Conservation (phyloP, 2,113 vertebrate species). For the Zosterops borbonicus region DNA sequence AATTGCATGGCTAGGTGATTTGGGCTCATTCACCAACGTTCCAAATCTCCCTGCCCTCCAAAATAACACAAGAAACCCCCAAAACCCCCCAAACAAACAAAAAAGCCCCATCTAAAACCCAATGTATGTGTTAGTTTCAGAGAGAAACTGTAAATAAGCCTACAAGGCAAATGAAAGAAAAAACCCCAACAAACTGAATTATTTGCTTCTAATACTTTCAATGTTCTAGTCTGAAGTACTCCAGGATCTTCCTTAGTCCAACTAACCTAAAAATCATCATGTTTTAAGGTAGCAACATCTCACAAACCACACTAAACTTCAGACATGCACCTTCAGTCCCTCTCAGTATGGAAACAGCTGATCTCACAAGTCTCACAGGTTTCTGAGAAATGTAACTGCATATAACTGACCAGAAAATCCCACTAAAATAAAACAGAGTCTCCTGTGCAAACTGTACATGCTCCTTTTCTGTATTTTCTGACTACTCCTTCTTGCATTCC, state of each 20-base stretch:
- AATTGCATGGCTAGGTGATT: not conserved
- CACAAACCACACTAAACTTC: not conserved
- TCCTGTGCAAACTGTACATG: not conserved
- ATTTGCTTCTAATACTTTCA: not conserved
- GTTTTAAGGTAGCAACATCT: not conserved
- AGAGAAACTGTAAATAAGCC: not conserved
- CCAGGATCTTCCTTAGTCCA: not conserved
- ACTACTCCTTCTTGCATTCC: not conserved
- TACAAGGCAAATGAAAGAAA: not conserved
- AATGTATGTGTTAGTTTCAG: not conserved
- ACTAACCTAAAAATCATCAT: not conserved
- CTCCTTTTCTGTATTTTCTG: not conserved
- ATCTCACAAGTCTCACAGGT: not conserved
- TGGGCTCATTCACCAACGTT: not conserved
- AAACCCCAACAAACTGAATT: not conserved
- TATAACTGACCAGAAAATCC: not conserved
- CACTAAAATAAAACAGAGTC: not conserved
- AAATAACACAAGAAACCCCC: not conserved
- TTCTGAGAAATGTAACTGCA: not conserved
- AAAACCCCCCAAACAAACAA: not conserved
- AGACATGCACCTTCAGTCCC: fast-evolving
- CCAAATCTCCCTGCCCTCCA: not conserved
- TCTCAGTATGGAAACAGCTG: not conserved
- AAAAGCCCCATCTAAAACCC: not conserved
- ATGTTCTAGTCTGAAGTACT: not conserved